Base-by-base conservation (phyloP, 2,113 vertebrate genomes). In the Zingel zingel region DNA sequence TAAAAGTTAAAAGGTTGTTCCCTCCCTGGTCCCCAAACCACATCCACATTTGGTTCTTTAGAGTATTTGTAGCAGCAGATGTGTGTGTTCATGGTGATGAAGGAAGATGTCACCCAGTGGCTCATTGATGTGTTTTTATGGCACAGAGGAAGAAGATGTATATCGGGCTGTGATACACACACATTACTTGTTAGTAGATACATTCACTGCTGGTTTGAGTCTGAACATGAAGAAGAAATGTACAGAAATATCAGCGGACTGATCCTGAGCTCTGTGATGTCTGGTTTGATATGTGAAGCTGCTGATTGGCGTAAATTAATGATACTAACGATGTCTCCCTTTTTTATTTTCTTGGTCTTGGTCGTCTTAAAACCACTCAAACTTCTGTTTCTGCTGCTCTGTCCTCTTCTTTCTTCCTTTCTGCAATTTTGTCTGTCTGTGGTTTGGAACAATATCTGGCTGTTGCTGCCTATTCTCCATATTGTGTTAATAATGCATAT, bases 271-370 rank as follows among this genome's bases (percentile, higher is more conserved):
- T 47, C 43, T 23, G 30, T 50, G 8, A 4, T 9, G 19, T 36
- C 25, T 53, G 57, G 1, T 48, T 65, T 65, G 14, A 15, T 33
- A 50, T 70, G 13, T 74, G 72, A 78, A 73, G 19, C 15, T 59
- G 57, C 39, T 78, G 53, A 75, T 57, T 51, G 54, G 53, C 53
- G 74, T 2, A 9, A 2, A 59, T 50, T 7, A 48, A 30, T 36
- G 12, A 83, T 6, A 59, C 76, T 85, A 70, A 74, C 75, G 1
- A 77, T 71, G 18, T 82, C 5, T 84, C 71, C 30, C 10, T 50
- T 76, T 51, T 51, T 54, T 6, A 19, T 67, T 25, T n/a, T n/a
- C n/a, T n/a, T n/a, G n/a, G n/a, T n/a, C n/a, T n/a, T n/a, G n/a
- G n/a, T n/a, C n/a, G n/a, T n/a, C n/a, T n/a, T n/a, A 23, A 64